Evolutionary conservation across 2,888 invertebrate species (phyloP).

Genomic region (Cephus pygmeus): DNA sequence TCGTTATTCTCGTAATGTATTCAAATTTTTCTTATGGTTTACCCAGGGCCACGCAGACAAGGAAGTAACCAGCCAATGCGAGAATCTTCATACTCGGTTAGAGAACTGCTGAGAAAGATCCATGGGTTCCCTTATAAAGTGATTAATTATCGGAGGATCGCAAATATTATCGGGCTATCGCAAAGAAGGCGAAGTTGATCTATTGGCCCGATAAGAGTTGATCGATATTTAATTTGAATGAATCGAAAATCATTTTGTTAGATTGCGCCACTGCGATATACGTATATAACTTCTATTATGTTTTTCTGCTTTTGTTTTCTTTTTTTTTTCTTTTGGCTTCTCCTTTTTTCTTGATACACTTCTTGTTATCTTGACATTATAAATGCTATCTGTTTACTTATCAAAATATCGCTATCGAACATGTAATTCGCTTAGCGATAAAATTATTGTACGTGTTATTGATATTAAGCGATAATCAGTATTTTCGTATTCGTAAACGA

Average conservation of each 20-base stretch:
- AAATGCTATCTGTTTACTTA: too few species aligned
- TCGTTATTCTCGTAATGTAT: neutral
- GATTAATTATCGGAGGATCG: slow-evolving; percentile 14
- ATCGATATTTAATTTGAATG: neutral
- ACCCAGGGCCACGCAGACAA: slow-evolving; percentile 36
- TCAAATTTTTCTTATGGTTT: slow-evolving; percentile 19
- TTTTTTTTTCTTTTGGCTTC: neutral
- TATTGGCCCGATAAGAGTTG: slow-evolving; percentile 3
- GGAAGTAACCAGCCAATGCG: slow-evolving; percentile 34
- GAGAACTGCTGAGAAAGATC: neutral
- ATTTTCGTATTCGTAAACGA: too few species aligned
- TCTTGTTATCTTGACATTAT: too few species aligned
- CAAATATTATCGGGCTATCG: neutral
- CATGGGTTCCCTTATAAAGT: slow-evolving; percentile 41
- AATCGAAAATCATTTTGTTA: too few species aligned
- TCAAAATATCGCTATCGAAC: too few species aligned
- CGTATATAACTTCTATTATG: neutral
- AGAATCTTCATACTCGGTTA: slow-evolving; percentile 37
- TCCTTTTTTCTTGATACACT: neutral
- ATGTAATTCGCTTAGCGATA: too few species aligned
- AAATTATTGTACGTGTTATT: too few species aligned
- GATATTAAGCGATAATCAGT: too few species aligned
- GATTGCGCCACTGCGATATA: too few species aligned
- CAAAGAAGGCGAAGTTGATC: neutral
- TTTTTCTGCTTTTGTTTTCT: neutral